Conservation (phyloP, 2,113 vertebrate genomes). For the Psettodes erumei region DNA sequence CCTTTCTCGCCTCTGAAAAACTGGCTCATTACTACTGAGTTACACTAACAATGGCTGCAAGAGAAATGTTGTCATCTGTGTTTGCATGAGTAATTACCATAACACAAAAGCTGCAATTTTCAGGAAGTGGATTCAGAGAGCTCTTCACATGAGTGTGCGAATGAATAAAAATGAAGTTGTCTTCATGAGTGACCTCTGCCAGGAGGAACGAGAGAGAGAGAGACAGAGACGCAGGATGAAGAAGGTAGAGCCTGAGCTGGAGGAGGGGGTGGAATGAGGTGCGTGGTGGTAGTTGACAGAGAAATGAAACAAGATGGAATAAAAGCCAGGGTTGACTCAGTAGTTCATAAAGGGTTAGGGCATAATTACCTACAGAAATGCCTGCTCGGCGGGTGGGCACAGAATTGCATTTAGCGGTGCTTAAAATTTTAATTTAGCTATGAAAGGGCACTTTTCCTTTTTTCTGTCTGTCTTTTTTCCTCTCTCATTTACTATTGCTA, state of each 20-base stretch:
- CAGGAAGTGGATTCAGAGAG: constrained; percentile 58
- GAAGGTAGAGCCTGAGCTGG: constrained; percentile 21
- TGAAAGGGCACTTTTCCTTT: constrained; percentile 57
- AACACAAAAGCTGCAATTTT: constrained; percentile 61
- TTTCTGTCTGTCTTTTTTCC: constrained; percentile 10
- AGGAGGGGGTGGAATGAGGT: neutral
- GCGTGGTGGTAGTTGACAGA: neutral
- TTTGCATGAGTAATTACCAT: constrained; percentile 61
- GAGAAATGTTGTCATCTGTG: constrained; percentile 46
- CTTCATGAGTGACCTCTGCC: constrained; percentile 65
- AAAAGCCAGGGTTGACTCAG: constrained; percentile 52
- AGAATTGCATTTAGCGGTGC: constrained; percentile 65
- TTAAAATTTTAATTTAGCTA: constrained; percentile 67
- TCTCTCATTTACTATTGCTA: constrained; percentile 47
- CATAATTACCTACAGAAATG: constrained; percentile 72
- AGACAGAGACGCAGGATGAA: neutral
- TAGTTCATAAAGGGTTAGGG: constrained; percentile 60
- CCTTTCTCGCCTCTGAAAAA: constrained; percentile 9
- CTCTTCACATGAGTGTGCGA: constrained; percentile 64
- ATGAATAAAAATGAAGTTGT: constrained; percentile 70
- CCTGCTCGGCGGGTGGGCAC: constrained; percentile 64
- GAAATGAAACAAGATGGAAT: constrained; percentile 48
- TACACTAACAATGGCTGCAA: constrained; percentile 33
- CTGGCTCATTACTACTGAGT: constrained; percentile 42
- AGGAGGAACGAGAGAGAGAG: constrained; percentile 19